Percentiles rank a stretch among this genome's conserved stretches.
Evolutionary conservation across 2,888 invertebrate genomes (phyloP).

Genomic region (Arctia plantaginis): DNA sequence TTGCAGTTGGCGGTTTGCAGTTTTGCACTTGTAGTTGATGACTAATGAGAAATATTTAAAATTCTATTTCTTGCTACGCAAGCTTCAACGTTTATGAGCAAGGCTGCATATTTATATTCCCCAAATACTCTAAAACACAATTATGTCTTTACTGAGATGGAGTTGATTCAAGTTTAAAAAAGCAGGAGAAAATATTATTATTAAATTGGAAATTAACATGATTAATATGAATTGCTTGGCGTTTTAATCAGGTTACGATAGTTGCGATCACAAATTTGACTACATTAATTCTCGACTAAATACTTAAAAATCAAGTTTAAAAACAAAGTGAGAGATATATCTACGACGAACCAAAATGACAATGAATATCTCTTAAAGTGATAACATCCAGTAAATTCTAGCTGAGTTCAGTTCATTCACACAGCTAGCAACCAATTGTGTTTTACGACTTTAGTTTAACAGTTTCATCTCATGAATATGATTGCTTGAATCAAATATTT

Average conservation of each 20-base stretch:
- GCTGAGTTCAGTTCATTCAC: constrained; percentile 19
- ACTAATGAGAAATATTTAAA: too few relatives aligned
- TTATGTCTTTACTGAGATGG: neutral
- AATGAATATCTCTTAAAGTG: neutral
- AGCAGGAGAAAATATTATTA: neutral
- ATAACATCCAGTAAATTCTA: neutral
- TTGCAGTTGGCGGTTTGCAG: too few relatives aligned
- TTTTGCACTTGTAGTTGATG: too few relatives aligned
- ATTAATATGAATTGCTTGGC: too few relatives aligned
- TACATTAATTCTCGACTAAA: neutral
- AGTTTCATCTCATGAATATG: neutral
- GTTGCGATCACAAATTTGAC: neutral
- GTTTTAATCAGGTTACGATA: neutral
- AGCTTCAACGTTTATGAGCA: neutral
- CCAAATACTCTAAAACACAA: neutral
- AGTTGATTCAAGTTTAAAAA: neutral
- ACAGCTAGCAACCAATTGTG: neutral
- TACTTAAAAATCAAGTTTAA: too few relatives aligned
- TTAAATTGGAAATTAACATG: too few relatives aligned
- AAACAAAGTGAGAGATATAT: neutral
- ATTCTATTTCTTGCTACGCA: too few relatives aligned
- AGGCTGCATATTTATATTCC: neutral
- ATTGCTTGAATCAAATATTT: constrained; percentile 1
- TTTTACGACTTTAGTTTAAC: neutral
- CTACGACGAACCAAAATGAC: neutral